Evolutionary conservation across 1,140 invertebrate genomes (phyloP), one percentile per base, ranked within the genome.

Genomic region (Mactra quadrangularis): DNA sequence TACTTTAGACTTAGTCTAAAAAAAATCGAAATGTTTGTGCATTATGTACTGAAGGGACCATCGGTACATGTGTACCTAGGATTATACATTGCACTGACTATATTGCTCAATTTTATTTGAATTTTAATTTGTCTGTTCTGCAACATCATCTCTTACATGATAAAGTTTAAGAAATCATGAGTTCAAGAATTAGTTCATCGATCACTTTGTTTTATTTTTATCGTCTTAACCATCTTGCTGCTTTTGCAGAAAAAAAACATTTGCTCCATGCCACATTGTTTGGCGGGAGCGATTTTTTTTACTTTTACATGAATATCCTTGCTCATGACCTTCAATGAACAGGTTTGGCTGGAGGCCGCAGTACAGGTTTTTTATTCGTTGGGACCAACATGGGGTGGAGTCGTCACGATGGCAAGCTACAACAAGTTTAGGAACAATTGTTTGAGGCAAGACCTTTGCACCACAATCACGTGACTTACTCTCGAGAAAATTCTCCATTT

Each of bases 361-460:
- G 96, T 96, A 0, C 96, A 97, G 87, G 96, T 89, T 59, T 89
- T 96, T 86, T 97, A 97, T 90, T 97, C 96, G 0, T 89, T 97
- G 1, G 95, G 95, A 9, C 95, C 96, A 22, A 95, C 96, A 47
- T 95, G 95, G 83, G 96, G 96, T 45, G 94, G 95, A 1, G 95
- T 97, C 60, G 95, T 96, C 47, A 96, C 96, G 94, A 96, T 96
- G 86, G 95, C 96, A 9, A 96, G 96, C 0, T 96, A 96, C 91
- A 97, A 97, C 88, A 94, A 94, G 38, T 97, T 97, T 91, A 68
- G 64, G 64, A 68, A 68, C 64, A 68, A 68, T 68, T 68, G 64
- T 22, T 68, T 68, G 64, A 68, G 64, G 64, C 64, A 68, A 68
- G 64, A 68, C 27, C 17, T 25, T 50, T 68, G 64, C 64, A 1